Evolutionary conservation across 2,888 invertebrate genomes (phyloP), one percentile per base, ranked within the genome.

Genomic region (Noctuana brunneofusca): DNA sequence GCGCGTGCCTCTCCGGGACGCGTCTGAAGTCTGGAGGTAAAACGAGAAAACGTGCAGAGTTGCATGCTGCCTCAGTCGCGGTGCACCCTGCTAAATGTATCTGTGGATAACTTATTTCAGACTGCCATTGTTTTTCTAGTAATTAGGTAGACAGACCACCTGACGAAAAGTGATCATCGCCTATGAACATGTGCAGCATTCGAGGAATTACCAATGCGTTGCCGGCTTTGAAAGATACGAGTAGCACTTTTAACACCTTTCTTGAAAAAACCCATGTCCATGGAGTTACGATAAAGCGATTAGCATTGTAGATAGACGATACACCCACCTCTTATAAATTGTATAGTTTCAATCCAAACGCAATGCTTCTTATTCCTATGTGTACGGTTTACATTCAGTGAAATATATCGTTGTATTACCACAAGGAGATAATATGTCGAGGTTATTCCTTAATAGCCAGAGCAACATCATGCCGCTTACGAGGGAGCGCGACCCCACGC

Each of bases 1-100:
- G 71, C 71, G 60, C 56, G 56, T 63, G 63, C 55, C 62, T 54
- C 75, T 86, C 83, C 73, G 75, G 75, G 73, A 69, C 62, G 43
- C 75, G 86, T 84, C 87, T 88, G 75, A 79, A 89, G 89, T 84
- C 87, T 88, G 76, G 79, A 88, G 89, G 87, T 88, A 86, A 87
- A 56, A 46, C 43, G 52, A 52, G 52, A 53, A 32, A 52, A 52
- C 38, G 30, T 30, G 46, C 18, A 46, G 20, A 46, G 46, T 4
- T 32, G 43, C 52, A 52, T 20, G 30, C 20, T 52, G 6, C n/a
- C 32, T 32, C n/a, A n/a, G n/a, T n/a, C n/a, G 49, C 20, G 14
- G 24, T n/a, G n/a, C 41, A 22, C 22, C 9, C 30, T 27, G n/a
- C 52, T 53, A 59, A 53, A 53, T 59, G 52, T 52, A 59, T 59